Conservation (phyloP, 2,888 invertebrate species). For the Unio delphinus region DNA sequence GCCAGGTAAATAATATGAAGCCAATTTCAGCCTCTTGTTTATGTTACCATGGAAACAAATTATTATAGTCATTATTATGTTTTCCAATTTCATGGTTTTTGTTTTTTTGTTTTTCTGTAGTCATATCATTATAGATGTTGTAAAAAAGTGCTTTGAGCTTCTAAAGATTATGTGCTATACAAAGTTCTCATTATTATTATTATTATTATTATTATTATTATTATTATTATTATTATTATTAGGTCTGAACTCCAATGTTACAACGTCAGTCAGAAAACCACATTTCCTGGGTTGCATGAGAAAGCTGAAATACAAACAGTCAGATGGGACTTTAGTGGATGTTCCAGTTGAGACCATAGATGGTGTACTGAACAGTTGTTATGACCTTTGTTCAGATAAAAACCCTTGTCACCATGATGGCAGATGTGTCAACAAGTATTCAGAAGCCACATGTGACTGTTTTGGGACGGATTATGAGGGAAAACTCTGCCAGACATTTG, state of each 20-base stretch:
- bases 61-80: background rate
- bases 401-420: constrained; percentile 91
- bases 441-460: constrained; percentile 91
- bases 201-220: background rate
- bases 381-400: constrained; percentile 79
- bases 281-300: constrained; percentile 59
- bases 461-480: constrained; percentile 94
- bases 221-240: constrained; percentile 5
- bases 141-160: too few relatives aligned
- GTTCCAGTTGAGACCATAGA: constrained; percentile 28
- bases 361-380: constrained; percentile 79
- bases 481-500: constrained; percentile 80
- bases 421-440: constrained; percentile 92
- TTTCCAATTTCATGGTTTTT: too few relatives aligned
- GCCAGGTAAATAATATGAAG: background rate
- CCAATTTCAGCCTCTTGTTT: background rate
- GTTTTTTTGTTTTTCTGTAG: too few relatives aligned
- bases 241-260: constrained; percentile 9
- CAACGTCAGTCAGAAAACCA: constrained; percentile 9
- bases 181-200: background rate
- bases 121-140: too few relatives aligned
- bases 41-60: background rate
- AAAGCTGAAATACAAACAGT: constrained; percentile 40
- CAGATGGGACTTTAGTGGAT: constrained; percentile 28
- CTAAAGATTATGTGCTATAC: too few relatives aligned